Conservation (phyloP, 2,113 vertebrate species). For the Anolis sagrei region DNA sequence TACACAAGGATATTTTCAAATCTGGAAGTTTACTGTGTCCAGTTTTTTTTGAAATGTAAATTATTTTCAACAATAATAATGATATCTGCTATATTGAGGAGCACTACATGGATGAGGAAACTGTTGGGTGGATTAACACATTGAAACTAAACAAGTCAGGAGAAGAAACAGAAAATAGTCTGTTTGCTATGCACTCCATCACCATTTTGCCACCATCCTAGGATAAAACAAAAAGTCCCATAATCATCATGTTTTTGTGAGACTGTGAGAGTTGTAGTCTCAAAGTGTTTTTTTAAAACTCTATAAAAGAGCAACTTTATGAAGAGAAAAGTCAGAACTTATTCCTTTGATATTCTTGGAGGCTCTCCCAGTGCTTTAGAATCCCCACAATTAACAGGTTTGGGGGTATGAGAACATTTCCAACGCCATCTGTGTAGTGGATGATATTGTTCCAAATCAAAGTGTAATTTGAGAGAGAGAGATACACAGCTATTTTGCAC, state of each 20-base stretch:
- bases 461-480: neutral
- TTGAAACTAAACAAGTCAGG: neutral
- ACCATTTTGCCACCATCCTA: no score
- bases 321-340: neutral
- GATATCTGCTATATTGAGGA: neutral
- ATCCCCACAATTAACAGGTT: neutral
- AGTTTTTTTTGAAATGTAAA: no score
- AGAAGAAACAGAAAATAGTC: no score
- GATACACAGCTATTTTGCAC: neutral
- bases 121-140: neutral
- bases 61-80: neutral
- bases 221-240: no score
- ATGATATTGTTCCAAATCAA: neutral
- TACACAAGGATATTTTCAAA: neutral
- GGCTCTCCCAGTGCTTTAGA: neutral
- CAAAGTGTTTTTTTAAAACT: neutral
- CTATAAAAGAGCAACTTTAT: neutral
- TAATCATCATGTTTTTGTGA: no score
- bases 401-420: neutral
- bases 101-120: neutral
- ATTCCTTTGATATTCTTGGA: neutral
- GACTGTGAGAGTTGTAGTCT: no score
- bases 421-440: neutral
- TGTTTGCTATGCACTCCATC: no score
- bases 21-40: no score